Evolutionary conservation across 2,888 invertebrate genomes (phyloP), one percentile per base, ranked within the genome.

Genomic region (Agelastica alni): DNA sequence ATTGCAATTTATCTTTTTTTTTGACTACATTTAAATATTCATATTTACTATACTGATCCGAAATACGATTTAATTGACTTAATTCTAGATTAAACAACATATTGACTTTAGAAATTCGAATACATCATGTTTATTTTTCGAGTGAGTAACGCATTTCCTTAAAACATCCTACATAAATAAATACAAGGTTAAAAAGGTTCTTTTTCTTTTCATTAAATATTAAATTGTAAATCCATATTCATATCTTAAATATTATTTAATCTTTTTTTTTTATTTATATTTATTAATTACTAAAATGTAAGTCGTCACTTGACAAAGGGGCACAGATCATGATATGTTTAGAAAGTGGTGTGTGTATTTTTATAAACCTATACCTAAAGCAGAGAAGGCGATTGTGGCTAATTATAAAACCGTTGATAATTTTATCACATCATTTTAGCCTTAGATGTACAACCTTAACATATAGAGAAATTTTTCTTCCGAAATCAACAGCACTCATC

Each of bases 291-390:
- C 74, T 77, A 77, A 75, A 76, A 76, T 79, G 79, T 79, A 79
- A 79, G 78, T 78, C 77, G 78, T 79, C 79, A 79, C 78, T 79
- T 79, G 84, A 83, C 83, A 84, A 49, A 84, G 85, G 86, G 86
- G 86, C 86, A 86, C 86, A 85, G 84, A 83, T 83, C 84, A 80
- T 86, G 86, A 86, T 86, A 86, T 86, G 86, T 86, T 85, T 86
- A 84, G 85, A 85, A 83, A 83, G 82, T 84, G 84, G 84, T 80
- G 83, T n/a, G n/a, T n/a, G n/a, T 83, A 85, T 84, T 82, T 62
- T 62, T 70, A 78, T 78, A 73, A 75, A 73, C 75, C 75, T 76
- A 76, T 75, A 74, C 73, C 78, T 79, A 79, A 78, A 78, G 78
- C 77, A 79, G 77, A 79, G 78, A 79, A 79, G 78, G 79, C 79